Conservation (phyloP, 2,888 invertebrate species). For the Tiliacea aurago region DNA sequence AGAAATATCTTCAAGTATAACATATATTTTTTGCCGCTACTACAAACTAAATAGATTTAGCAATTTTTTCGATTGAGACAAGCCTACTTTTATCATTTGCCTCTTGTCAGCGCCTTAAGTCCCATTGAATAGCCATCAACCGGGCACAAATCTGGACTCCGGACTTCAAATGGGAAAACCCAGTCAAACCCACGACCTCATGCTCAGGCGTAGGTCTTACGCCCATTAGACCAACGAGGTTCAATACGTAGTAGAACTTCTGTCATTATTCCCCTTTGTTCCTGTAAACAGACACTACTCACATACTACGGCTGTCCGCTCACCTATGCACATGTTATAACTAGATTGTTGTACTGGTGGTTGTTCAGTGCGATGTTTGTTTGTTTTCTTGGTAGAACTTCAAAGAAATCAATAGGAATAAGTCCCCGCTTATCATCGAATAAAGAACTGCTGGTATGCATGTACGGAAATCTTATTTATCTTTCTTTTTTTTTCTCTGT, state of each 20-base stretch:
- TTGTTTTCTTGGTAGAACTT: neutral
- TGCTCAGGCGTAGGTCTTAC: no score
- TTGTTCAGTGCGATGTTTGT: neutral
- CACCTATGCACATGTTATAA: constrained; percentile 21
- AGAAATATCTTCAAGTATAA: no score
- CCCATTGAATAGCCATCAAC: no score
- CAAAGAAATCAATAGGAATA: neutral
- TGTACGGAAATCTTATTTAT: no score
- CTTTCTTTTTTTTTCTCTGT: no score
- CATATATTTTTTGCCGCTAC: no score
- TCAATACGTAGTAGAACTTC: constrained; percentile 20
- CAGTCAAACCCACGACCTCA: no score
- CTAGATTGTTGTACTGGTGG: neutral
- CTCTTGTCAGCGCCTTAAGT: no score
- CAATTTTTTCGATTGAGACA: no score
- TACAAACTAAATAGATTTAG: no score
- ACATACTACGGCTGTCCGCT: neutral
- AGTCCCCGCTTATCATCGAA: neutral
- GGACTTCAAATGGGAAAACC: neutral
- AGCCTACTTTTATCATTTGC: no score
- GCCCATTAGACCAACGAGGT: neutral
- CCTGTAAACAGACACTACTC: constrained; percentile 9
- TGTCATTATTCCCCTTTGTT: neutral
- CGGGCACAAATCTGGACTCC: neutral
- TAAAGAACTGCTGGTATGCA: neutral